Conservation (phyloP, 2,113 vertebrate species). For the Halichoeres trimaculatus region DNA sequence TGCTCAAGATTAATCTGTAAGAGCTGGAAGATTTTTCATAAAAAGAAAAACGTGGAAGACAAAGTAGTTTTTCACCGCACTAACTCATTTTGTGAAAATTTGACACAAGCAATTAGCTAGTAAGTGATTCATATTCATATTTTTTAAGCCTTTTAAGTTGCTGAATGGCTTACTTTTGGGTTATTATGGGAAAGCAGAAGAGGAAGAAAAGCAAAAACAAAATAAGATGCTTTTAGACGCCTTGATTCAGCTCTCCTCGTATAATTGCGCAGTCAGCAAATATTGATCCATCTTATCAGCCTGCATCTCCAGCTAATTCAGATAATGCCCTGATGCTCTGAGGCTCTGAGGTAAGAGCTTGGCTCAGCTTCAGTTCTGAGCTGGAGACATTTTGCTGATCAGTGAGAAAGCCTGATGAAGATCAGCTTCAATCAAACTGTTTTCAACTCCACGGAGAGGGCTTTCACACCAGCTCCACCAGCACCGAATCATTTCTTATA, state of each 20-base stretch:
- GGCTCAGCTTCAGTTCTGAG: constrained; percentile 21
- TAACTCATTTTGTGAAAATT: constrained; percentile 1
- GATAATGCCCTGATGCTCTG: constrained; percentile 24
- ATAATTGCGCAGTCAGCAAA: constrained; percentile 11
- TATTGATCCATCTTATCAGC: constrained; percentile 14
- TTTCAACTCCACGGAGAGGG: constrained; percentile 26
- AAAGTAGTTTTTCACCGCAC: not conserved
- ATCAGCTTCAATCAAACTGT: constrained; percentile 48
- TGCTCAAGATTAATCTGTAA: too few relatives aligned
- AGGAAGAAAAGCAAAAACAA: not conserved
- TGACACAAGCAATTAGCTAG: not conserved
- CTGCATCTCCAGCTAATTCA: constrained; percentile 36
- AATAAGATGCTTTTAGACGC: not conserved
- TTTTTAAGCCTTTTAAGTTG: constrained; percentile 8
- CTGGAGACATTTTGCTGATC: constrained; percentile 46
- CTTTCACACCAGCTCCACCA: too few relatives aligned
- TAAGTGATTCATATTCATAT: constrained; percentile 12
- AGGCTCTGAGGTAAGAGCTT: constrained; percentile 31
- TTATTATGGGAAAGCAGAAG: not conserved
- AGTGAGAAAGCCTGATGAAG: constrained; percentile 41
- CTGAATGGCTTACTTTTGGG: not conserved
- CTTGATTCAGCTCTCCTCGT: not conserved
- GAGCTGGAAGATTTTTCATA: too few relatives aligned
- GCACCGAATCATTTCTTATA: too few relatives aligned
- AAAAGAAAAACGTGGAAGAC: not conserved